Percentiles rank a stretch among this genome's conserved stretches.
phyloP scores from a whole-genome alignment of 2,797 vertebrate genomes.

The Pangasius macronema region DNA sequence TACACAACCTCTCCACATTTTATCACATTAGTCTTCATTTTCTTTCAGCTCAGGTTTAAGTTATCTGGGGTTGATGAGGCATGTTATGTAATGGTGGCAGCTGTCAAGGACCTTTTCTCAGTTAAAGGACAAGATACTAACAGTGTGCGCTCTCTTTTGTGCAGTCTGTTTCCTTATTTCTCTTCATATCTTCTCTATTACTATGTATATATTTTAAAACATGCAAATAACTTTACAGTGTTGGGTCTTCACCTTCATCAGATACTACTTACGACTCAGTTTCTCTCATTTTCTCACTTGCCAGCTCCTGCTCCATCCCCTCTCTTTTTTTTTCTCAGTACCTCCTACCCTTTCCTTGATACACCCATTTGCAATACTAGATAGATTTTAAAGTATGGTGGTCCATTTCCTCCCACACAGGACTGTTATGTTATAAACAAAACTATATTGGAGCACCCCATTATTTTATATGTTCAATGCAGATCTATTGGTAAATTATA shows the following conservation, averaged over 20 bases:
- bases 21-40: slow-evolving; percentile 34
- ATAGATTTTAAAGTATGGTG: background rate
- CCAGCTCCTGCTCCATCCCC: background rate
- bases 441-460: background rate
- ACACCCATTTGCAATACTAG: background rate
- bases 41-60: slow-evolving; percentile 40
- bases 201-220: background rate
- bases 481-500: slow-evolving; percentile 42
- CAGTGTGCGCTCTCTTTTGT: slow-evolving; percentile 9
- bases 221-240: slow-evolving; percentile 41
- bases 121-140: slow-evolving; percentile 49
- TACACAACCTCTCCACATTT: background rate
- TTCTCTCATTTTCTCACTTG: slow-evolving; percentile 9
- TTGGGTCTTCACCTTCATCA: background rate
- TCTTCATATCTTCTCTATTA: no score
- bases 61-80: slow-evolving; percentile 37
- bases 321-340: slow-evolving; percentile 47
- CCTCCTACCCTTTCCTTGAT: slow-evolving; percentile 48
- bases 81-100: slow-evolving; percentile 54
- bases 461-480: slow-evolving; percentile 38
- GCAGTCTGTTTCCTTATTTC: slow-evolving; percentile 5
- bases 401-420: background rate
- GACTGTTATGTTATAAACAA: background rate
- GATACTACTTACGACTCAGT: slow-evolving; percentile 43
- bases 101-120: slow-evolving; percentile 59